These are phyloP conservation scores for Nibea albiflora DNA, from an alignment of 2,113 vertebrate genomes.

Conservation along the genomic window DNA sequence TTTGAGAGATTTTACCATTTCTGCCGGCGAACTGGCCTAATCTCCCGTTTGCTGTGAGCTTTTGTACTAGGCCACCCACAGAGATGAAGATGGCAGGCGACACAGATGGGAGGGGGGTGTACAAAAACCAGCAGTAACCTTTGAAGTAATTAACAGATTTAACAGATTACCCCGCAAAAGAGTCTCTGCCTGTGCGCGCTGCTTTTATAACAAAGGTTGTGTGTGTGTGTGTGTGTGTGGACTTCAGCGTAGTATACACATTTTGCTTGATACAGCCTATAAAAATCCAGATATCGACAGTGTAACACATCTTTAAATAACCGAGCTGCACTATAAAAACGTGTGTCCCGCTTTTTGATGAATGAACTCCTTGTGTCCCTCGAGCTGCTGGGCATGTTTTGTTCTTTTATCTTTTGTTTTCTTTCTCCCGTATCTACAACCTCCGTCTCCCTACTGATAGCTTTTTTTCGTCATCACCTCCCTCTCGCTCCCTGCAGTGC, in stretches of 20 bases:
- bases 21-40: slow-evolving; percentile 48
- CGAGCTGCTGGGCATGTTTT: not conserved
- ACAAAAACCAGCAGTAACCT: slow-evolving; percentile 42
- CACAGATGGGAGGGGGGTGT: slow-evolving; percentile 16
- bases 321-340: not conserved
- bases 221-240: not conserved
- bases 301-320: not conserved
- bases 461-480: slow-evolving; percentile 33
- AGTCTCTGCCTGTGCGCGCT: not conserved
- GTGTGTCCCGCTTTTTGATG: not conserved
- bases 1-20: slow-evolving; percentile 31
- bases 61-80: slow-evolving; percentile 69
- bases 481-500: slow-evolving; percentile 18
- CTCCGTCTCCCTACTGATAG: slow-evolving; percentile 16
- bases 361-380: slow-evolving; percentile 37
- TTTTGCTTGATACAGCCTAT: not conserved
- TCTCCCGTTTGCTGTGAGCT: slow-evolving; percentile 32
- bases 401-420: slow-evolving; percentile 40
- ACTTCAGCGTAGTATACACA: not conserved
- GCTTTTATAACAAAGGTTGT: not conserved
- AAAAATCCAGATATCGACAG: slow-evolving; percentile 17
- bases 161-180: slow-evolving; percentile 54
- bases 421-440: slow-evolving; percentile 23
- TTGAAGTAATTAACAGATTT: slow-evolving; percentile 65
- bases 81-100: slow-evolving; percentile 24